A percentile compares a stretch with the other conserved stretches of the same genome.
Evolutionary conservation across 2,113 vertebrate species (phyloP).

Genomic region (Nipponia nippon): DNA sequence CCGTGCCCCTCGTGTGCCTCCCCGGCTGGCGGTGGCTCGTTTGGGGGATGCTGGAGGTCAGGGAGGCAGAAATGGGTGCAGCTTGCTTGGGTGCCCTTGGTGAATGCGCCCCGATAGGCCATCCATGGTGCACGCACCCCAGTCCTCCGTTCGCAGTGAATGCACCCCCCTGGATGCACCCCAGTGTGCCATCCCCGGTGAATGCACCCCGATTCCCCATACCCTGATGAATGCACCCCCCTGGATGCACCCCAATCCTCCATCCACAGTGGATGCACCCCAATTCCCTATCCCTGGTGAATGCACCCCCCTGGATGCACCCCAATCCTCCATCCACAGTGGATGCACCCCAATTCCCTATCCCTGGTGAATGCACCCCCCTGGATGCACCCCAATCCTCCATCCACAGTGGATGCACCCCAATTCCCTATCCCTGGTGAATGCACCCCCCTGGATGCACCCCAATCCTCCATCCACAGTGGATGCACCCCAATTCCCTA

Average conservation of each 20-base stretch:
- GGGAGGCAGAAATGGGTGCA: neutral
- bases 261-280: neutral
- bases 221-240: no score
- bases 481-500: no score
- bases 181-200: rapidly evolving
- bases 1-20: rapidly evolving
- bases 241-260: rapidly evolving
- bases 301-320: neutral
- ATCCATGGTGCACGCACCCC: neutral
- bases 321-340: neutral
- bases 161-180: neutral
- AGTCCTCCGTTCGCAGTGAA: no score
- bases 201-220: no score
- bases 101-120: no score
- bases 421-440: no score
- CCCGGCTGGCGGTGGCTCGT: rapidly evolving
- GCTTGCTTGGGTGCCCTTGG: neutral
- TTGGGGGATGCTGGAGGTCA: neutral
- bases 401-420: neutral
- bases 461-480: neutral
- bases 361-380: no score
- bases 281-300: no score
- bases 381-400: neutral
- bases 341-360: neutral
- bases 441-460: neutral